Conservation (phyloP, 2,113 vertebrate species). For the Myiozetetes cayanensis region DNA sequence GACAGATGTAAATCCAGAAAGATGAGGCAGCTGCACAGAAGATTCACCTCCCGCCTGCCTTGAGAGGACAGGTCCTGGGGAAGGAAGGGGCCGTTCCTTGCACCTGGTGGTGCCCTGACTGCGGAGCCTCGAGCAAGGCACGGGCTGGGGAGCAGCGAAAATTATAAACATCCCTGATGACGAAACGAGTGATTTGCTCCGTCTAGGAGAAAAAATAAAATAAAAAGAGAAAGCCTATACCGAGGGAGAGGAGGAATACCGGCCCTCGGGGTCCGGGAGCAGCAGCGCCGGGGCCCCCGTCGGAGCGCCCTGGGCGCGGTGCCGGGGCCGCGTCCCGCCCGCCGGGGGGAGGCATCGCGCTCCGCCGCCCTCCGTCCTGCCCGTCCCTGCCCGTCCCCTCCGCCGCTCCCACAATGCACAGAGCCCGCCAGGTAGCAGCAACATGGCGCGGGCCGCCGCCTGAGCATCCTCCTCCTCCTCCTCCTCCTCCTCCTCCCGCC, state of each 20-base stretch:
- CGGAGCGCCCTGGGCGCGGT: background rate
- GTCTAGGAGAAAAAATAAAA: background rate
- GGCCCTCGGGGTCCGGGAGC: background rate
- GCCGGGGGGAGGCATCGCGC: background rate
- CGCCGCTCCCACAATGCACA: constrained; percentile 82
- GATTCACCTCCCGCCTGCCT: accelerated
- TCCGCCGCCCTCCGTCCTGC: background rate
- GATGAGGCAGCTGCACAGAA: background rate
- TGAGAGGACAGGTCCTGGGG: accelerated
- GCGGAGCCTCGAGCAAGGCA: background rate
- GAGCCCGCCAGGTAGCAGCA: constrained; percentile 65
- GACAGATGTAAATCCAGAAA: accelerated
- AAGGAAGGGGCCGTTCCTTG: accelerated
- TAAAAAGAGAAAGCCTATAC: too few relatives aligned
- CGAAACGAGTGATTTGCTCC: accelerated
- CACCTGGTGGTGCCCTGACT: accelerated
- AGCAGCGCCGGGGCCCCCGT: too few relatives aligned
- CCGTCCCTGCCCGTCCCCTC: background rate
- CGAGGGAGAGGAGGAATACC: too few relatives aligned
- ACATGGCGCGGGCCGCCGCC: constrained; percentile 65
- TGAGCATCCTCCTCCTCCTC: background rate
- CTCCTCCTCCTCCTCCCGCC: too few relatives aligned
- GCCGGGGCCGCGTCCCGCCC: background rate
- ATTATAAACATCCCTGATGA: accelerated
- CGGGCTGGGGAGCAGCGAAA: background rate